Conservation (phyloP, 2,113 vertebrate genomes). For the Phaethon lepturus region DNA sequence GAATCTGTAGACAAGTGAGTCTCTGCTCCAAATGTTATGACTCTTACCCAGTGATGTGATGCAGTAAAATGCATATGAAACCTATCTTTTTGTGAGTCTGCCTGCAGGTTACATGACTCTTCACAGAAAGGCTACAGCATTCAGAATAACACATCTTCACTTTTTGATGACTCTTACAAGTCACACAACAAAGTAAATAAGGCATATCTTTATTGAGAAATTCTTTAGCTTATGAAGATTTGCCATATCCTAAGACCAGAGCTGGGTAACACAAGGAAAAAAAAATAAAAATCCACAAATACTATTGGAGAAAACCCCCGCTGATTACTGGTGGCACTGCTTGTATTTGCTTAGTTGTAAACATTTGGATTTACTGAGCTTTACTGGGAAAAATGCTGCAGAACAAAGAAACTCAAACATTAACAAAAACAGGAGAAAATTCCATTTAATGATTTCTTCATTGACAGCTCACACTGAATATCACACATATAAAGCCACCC, state of each 20-base stretch:
- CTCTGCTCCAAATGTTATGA: background rate
- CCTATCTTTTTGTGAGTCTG: background rate
- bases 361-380: background rate
- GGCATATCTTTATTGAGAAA: background rate
- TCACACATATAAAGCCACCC: rapidly evolving
- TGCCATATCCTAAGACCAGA: background rate
- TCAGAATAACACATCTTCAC: background rate
- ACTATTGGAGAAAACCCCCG: background rate
- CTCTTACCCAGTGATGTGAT: background rate
- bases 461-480: background rate
- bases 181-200: background rate
- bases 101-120: background rate
- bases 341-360: background rate
- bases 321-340: background rate
- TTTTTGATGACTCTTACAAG: background rate
- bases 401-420: background rate
- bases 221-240: background rate
- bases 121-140: background rate
- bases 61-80: background rate
- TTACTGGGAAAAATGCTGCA: background rate
- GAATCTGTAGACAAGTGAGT: background rate
- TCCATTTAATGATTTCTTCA: background rate
- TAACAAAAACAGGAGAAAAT: background rate
- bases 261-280: background rate
- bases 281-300: background rate